A percentile compares a stretch with the other conserved stretches of the same genome.
Conservation (phyloP, 2,888 invertebrate species). For the Ceraclea dissimilis region DNA sequence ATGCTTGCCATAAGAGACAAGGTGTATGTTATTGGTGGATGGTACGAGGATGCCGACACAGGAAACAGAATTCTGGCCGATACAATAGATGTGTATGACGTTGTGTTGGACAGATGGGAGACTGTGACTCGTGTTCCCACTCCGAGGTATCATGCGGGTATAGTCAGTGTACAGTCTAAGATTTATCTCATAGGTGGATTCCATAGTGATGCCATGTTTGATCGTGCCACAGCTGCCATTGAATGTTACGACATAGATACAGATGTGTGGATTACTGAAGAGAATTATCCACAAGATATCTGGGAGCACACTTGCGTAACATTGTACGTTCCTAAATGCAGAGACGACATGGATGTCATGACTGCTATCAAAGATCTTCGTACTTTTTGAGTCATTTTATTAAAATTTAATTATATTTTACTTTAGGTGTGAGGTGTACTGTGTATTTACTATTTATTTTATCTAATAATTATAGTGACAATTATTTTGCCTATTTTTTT, state of each 20-base stretch:
- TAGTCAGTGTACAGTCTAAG: conserved; percentile 51
- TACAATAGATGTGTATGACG: conserved; percentile 59
- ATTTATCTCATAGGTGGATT: conserved; percentile 65
- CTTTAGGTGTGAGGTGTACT: too few relatives aligned
- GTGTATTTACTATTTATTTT: too few relatives aligned
- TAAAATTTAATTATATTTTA: too few relatives aligned
- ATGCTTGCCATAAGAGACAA: conserved; percentile 50
- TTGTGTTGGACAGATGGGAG: conserved; percentile 50
- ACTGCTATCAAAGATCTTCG: conserved; percentile 25
- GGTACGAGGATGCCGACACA: conserved; percentile 49
- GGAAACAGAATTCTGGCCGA: conserved; percentile 49
- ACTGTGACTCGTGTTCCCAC: conserved; percentile 55
- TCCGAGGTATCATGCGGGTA: conserved; percentile 61
- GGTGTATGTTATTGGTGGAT: conserved; percentile 59
- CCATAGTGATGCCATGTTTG: conserved; percentile 56
- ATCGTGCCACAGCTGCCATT: conserved; percentile 57
- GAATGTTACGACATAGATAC: conserved; percentile 58
- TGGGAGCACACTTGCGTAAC: conserved; percentile 66
- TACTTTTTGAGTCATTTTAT: conserved; percentile 15
- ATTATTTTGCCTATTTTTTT: too few relatives aligned
- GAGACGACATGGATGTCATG: conserved; percentile 45
- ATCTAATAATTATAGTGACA: too few relatives aligned
- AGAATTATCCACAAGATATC: conserved; percentile 57
- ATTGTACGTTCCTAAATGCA: conserved; percentile 55
- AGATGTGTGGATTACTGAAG: conserved; percentile 53